These are phyloP conservation scores for Mirounga angustirostris DNA, from an alignment of 2,113 vertebrate genomes.

Conservation along the genomic window DNA sequence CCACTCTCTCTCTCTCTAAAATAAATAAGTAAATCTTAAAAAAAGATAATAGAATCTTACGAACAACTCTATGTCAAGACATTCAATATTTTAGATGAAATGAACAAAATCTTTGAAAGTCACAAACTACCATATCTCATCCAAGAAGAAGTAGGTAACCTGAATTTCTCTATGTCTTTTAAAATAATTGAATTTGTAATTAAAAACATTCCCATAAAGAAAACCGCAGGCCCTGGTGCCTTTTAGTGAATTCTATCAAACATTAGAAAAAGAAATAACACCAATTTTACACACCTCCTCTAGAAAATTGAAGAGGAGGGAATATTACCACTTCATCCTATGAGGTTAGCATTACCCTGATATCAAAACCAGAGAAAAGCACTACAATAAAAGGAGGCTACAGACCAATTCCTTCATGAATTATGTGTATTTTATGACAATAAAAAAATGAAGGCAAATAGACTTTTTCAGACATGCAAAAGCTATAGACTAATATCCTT, in stretches of 20 bases:
- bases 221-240: neutral
- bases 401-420: neutral
- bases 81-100: neutral
- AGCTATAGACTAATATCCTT: neutral
- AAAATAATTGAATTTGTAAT: constrained; percentile 31
- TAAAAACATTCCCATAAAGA: neutral
- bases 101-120: neutral
- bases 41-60: neutral
- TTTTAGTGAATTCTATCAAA: constrained; percentile 14
- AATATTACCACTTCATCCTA: neutral
- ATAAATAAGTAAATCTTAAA: neutral
- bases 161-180: neutral
- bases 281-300: neutral
- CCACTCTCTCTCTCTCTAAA: neutral
- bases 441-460: neutral
- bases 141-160: neutral
- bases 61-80: neutral
- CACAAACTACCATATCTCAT: neutral
- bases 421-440: neutral
- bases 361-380: neutral
- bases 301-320: neutral
- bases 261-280: neutral
- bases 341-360: neutral
- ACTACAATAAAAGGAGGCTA: neutral
- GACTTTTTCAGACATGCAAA: neutral